phyloP scores from a whole-genome alignment of 2,888 invertebrate species.

The Quadriops clusia region DNA sequence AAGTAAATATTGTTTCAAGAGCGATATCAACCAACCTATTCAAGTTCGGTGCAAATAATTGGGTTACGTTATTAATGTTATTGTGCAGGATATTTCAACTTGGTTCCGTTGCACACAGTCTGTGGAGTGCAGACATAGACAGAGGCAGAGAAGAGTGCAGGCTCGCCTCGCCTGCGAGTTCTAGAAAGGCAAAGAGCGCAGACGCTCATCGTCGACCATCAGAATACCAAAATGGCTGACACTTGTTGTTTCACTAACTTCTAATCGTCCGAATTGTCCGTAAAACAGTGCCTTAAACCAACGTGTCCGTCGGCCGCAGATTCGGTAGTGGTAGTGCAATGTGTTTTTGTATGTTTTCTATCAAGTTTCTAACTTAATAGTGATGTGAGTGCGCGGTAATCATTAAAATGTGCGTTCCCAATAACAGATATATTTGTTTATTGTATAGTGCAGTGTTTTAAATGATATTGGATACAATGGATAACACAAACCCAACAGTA shows the following conservation, averaged over 20 bases:
- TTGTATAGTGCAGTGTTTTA: conserved; percentile 24
- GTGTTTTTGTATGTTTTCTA: conserved; percentile 11
- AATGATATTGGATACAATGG: conserved; percentile 28
- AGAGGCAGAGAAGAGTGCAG: no score
- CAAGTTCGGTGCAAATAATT: no score
- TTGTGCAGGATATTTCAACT: no score
- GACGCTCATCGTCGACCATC: conserved; percentile 11
- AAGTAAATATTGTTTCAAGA: no score
- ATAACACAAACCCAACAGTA: conserved; percentile 25
- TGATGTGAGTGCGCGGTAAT: conserved; percentile 26
- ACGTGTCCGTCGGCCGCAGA: conserved; percentile 20
- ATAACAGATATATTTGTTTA: no score
- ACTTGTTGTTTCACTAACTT: conserved; percentile 34
- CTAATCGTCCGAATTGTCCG: conserved; percentile 24
- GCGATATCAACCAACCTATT: no score
- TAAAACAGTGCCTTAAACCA: conserved; percentile 27
- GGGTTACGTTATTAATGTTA: no score
- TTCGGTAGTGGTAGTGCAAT: conserved; percentile 15
- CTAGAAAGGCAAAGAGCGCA: conserved; percentile 17
- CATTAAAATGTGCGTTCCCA: conserved; percentile 29
- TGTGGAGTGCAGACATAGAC: no score
- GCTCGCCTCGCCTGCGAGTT: no score
- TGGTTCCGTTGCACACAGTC: no score
- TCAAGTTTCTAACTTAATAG: conserved; percentile 18
- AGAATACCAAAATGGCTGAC: conserved; percentile 34